These are phyloP conservation scores for Tetropium fuscum DNA, from an alignment of 2,888 invertebrate species.

Conservation along the genomic window DNA sequence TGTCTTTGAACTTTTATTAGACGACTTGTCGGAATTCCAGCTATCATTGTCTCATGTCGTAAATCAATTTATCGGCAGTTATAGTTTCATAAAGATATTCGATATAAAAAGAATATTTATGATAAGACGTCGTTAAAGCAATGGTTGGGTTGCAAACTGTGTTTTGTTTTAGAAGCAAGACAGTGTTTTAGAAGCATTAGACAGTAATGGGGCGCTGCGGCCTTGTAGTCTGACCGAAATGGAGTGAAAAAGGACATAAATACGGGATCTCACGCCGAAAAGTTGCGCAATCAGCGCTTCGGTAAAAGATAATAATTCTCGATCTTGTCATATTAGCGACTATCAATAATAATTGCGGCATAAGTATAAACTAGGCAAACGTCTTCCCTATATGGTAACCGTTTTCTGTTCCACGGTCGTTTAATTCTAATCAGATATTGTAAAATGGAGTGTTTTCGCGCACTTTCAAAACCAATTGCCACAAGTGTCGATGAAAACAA, in stretches of 20 bases:
- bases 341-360: constrained; percentile 41
- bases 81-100: constrained; percentile 7
- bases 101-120: background rate
- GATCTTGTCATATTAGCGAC: constrained; percentile 41
- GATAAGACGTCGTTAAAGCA: constrained; percentile 7
- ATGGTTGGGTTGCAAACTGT: constrained; percentile 5
- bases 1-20: constrained; percentile 11
- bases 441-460: constrained; percentile 12
- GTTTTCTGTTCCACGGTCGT: constrained; percentile 61
- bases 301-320: constrained; percentile 38
- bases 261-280: constrained; percentile 28
- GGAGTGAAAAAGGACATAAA: constrained; percentile 14
- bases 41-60: constrained; percentile 2
- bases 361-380: constrained; percentile 60
- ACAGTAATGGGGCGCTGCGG: constrained; percentile 11
- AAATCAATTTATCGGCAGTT: constrained; percentile 15
- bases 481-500: background rate
- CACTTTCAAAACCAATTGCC: constrained; percentile 26
- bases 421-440: constrained; percentile 40
- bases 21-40: constrained; percentile 10
- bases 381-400: constrained; percentile 61
- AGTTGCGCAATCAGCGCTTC: constrained; percentile 28
- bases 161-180: background rate
- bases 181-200: too few relatives aligned
- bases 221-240: constrained; percentile 15